A percentile compares a stretch with the other conserved stretches of the same genome.
Conservation (phyloP, 30 jellyfish, hydroid and myxozoan genomes). For the Hydra vulgaris region DNA sequence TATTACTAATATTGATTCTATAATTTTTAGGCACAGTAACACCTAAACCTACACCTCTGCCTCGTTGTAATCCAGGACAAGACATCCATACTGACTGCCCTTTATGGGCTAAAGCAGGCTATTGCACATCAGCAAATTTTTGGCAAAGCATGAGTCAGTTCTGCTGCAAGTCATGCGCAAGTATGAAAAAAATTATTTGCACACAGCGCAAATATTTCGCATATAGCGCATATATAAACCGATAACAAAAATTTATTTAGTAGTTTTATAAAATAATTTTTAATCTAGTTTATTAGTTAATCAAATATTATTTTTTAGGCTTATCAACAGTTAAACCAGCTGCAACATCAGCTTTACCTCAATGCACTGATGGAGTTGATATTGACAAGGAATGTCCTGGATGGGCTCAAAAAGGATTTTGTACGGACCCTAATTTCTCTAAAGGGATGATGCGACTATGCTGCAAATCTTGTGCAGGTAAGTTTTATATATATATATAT, state of each 20-base stretch:
- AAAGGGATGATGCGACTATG: background rate
- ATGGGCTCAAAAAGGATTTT: slow-evolving; percentile 1
- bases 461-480: slow-evolving; percentile 4
- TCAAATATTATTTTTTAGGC: background rate
- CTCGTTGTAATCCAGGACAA: background rate
- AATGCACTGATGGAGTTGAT: background rate
- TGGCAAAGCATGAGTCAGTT: background rate
- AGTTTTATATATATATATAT: too few species aligned
- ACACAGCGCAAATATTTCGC: too few species aligned
- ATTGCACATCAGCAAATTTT: background rate
- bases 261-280: background rate
- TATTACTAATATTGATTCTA: background rate
- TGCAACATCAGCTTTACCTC: background rate
- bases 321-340: slow-evolving; percentile 1
- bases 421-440: background rate
- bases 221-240: too few species aligned
- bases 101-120: background rate
- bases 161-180: background rate
- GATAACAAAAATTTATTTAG: too few species aligned
- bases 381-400: background rate
- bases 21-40: background rate
- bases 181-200: too few species aligned
- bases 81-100: background rate
- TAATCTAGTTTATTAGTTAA: background rate
- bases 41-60: slow-evolving; percentile 2